Conservation (phyloP, 1,140 invertebrate species). For the Pentalonia nigronervosa region DNA sequence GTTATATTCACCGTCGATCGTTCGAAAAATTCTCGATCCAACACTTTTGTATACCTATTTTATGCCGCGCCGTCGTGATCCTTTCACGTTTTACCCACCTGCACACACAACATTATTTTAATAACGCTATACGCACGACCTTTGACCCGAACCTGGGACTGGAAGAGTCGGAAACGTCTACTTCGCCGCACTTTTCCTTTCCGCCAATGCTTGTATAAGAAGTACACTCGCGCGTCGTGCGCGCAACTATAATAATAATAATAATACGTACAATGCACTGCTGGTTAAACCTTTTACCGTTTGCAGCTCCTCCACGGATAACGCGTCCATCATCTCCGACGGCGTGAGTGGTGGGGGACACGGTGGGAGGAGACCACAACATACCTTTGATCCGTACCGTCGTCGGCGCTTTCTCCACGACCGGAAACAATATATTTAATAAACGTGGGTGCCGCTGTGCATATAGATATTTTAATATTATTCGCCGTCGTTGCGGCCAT, state of each 20-base stretch:
- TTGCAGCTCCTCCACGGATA: background rate
- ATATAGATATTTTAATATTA: background rate
- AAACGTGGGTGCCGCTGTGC: background rate
- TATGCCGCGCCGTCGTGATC: background rate
- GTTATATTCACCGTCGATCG: background rate
- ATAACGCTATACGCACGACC: background rate
- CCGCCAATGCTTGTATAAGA: background rate
- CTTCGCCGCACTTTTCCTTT: background rate
- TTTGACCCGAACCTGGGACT: background rate
- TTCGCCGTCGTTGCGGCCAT: background rate
- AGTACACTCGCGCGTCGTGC: background rate
- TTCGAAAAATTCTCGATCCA: background rate
- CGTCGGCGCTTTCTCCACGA: conserved; percentile 31
- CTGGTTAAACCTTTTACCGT: background rate
- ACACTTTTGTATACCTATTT: too few relatives aligned
- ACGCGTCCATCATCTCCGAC: background rate
- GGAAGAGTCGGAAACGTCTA: background rate
- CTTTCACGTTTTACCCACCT: background rate
- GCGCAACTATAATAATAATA: background rate
- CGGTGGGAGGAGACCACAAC: background rate
- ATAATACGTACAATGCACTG: too few relatives aligned
- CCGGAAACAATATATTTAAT: conserved; percentile 36
- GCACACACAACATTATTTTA: background rate
- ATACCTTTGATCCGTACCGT: conserved; percentile 17
- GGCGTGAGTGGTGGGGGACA: too few relatives aligned